phyloP scores from a whole-genome alignment of 2,797 vertebrate genomes.

The Cichlasoma orientale region DNA sequence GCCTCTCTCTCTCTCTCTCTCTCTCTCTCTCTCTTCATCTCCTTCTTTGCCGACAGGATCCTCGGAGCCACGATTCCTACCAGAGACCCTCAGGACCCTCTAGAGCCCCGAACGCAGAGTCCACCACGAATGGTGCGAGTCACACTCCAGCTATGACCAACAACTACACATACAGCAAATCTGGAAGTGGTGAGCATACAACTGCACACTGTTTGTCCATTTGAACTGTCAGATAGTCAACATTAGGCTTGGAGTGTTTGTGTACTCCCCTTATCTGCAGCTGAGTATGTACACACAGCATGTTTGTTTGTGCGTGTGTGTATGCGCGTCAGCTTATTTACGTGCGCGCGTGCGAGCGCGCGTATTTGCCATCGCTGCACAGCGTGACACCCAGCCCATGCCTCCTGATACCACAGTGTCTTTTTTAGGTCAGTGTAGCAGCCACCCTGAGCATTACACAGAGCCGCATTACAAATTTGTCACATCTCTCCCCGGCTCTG shows the following conservation, averaged over 20 bases:
- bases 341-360: not conserved
- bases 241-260: conserved; percentile 51
- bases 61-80: conserved; percentile 52
- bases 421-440: not conserved
- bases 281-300: conserved; percentile 42
- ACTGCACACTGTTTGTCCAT: conserved; percentile 46
- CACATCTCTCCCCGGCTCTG: not conserved
- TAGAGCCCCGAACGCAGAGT: conserved; percentile 15
- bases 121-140: conserved; percentile 30
- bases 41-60: conserved; percentile 77
- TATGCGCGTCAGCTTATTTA: not conserved
- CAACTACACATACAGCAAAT: conserved; percentile 56
- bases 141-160: conserved; percentile 40
- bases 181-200: conserved; percentile 75
- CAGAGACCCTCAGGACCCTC: conserved; percentile 47
- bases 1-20: not conserved
- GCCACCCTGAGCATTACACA: not conserved
- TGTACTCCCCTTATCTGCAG: conserved; percentile 47
- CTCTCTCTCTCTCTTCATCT: not conserved
- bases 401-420: conserved; percentile 3
- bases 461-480: not conserved
- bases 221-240: conserved; percentile 57
- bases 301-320: conserved; percentile 34
- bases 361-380: not conserved
- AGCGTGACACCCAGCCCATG: conserved; percentile 1